Evolutionary conservation across 2,888 invertebrate genomes (phyloP).

Genomic region (Acanthacorydalis orientalis): DNA sequence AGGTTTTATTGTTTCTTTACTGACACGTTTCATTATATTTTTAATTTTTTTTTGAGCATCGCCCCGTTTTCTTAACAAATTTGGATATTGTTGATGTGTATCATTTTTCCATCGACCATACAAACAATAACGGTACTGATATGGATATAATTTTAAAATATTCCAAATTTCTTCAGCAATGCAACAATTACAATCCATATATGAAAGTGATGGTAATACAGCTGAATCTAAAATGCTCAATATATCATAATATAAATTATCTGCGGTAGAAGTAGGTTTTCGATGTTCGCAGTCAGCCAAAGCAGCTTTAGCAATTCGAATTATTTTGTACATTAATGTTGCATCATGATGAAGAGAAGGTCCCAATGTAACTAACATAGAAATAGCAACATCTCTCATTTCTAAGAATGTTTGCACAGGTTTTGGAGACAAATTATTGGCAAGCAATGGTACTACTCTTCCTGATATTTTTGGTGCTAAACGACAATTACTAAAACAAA

Average conservation of each 20-base stretch:
- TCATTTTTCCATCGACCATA: conserved; percentile 97
- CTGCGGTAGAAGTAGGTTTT: conserved; percentile 20
- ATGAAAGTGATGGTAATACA: conserved; percentile 77
- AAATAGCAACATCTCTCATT: conserved; percentile 58
- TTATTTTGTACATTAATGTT: conserved; percentile 75
- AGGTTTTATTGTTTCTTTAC: conserved; percentile 96
- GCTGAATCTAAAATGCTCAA: conserved; percentile 74
- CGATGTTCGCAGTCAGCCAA: conserved; percentile 18
- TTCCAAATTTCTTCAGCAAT: conserved; percentile 94
- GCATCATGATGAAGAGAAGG: conserved; percentile 79
- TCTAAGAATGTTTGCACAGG: conserved; percentile 54
- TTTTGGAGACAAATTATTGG: conserved; percentile 42
- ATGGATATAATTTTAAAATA: conserved; percentile 70
- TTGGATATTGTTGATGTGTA: conserved; percentile 63
- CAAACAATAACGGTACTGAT: conserved; percentile 66
- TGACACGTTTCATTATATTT: conserved; percentile 91
- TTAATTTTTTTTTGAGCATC: conserved; percentile 83
- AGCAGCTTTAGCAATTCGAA: conserved; percentile 30
- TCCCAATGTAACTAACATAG: conserved; percentile 73
- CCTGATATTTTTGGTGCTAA: conserved; percentile 54
- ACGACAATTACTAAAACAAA: conserved; percentile 43
- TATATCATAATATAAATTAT: conserved; percentile 63
- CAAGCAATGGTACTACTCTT: conserved; percentile 30
- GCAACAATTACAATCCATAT: conserved; percentile 88
- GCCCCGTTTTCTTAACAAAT: conserved; percentile 66